Percentiles rank a stretch among this genome's conserved stretches.
phyloP scores from a whole-genome alignment of 2,797 vertebrate genomes.

The Spea hammondii region DNA sequence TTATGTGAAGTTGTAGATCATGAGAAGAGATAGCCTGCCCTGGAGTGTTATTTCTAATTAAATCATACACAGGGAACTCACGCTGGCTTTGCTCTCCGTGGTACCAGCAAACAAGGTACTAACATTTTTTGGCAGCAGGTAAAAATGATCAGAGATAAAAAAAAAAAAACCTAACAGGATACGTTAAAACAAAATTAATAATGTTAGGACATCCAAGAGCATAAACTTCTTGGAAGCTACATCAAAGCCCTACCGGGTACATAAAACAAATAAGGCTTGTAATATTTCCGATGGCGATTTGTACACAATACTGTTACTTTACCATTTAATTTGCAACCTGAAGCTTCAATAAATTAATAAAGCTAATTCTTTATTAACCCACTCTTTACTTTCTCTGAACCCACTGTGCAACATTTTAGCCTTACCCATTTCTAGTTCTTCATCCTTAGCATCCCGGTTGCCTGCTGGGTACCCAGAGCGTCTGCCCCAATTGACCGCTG shows the following conservation, averaged over 20 bases:
- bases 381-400: no score
- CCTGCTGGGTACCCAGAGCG: background rate
- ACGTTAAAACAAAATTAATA: no score
- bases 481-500: constrained; percentile 24
- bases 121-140: constrained; percentile 22
- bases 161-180: no score
- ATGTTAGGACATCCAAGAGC: no score
- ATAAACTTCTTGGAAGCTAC: no score
- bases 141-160: background rate
- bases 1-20: constrained; percentile 13
- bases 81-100: background rate
- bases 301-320: no score
- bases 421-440: constrained; percentile 61
- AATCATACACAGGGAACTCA: constrained; percentile 7
- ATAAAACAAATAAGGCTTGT: no score
- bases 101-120: constrained; percentile 7
- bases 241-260: no score
- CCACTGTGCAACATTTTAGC: background rate
- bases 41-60: constrained; percentile 32
- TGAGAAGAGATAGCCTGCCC: background rate
- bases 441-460: background rate
- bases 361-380: no score
- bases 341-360: no score
- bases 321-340: no score
- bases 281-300: no score